Evolutionary conservation across 2,797 vertebrate genomes (phyloP).

Genomic region (Muscicapa comitata): DNA sequence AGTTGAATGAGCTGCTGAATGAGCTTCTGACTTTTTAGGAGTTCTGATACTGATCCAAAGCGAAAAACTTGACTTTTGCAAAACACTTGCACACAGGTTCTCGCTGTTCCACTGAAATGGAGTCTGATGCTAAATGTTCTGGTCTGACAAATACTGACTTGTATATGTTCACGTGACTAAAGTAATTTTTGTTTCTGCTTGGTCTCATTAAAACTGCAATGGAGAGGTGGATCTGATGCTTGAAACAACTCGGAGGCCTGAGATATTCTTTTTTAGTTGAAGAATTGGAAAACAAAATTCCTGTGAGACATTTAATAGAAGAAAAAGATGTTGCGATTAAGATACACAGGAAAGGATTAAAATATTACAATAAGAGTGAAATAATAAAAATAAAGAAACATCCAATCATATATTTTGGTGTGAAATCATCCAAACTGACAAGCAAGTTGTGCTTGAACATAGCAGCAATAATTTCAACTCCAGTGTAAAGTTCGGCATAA

Average conservation of each 20-base stretch:
- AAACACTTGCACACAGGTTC: not conserved
- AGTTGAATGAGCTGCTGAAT: rapidly evolving
- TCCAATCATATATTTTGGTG: not conserved
- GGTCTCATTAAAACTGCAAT: not conserved
- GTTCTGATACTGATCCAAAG: not conserved
- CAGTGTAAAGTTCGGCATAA: not conserved
- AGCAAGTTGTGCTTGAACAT: not conserved
- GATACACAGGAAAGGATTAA: not conserved
- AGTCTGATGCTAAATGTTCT: not conserved
- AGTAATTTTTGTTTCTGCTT: not conserved
- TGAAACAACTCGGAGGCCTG: not conserved
- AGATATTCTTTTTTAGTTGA: not conserved
- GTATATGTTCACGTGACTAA: not conserved
- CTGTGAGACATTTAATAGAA: not conserved
- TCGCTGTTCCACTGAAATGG: not conserved
- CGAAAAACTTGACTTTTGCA: not conserved
- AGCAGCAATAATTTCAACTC: not conserved
- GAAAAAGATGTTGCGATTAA: not conserved
- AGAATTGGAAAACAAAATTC: not conserved
- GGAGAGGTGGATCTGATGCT: not conserved
- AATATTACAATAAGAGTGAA: not conserved
- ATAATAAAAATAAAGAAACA: not conserved
- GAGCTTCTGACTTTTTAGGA: not conserved
- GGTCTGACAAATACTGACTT: not conserved
- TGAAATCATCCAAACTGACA: not conserved